Evolutionary conservation across 2,888 invertebrate species (phyloP).

Genomic region (Aquatica leii): DNA sequence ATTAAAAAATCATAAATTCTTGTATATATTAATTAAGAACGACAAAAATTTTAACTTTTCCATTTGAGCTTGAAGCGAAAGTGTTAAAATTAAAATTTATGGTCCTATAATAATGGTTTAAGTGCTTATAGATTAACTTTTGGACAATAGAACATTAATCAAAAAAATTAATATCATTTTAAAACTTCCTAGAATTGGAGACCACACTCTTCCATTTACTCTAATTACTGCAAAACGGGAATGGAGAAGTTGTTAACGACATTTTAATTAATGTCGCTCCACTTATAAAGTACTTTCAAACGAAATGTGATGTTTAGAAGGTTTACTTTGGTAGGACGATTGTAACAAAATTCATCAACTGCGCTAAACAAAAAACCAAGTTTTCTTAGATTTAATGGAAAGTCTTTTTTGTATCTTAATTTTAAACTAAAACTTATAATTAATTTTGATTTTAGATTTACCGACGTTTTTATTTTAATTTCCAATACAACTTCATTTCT

Average conservation of each 20-base stretch:
- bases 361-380: neutral
- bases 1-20: too few species aligned
- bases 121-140: conserved; percentile 18
- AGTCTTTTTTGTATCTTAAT: neutral
- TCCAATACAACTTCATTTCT: too few species aligned
- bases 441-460: too few species aligned
- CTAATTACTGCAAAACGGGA: conserved; percentile 26
- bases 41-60: too few species aligned
- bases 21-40: too few species aligned
- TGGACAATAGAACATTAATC: conserved; percentile 14
- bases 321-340: neutral
- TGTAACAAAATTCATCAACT: conserved; percentile 2
- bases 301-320: conserved; percentile 18
- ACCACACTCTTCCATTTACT: conserved; percentile 20
- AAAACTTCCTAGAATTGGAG: conserved; percentile 14
- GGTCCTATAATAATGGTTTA: conserved; percentile 2
- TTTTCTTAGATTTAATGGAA: neutral
- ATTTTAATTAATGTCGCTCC: conserved; percentile 26
- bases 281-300: conserved; percentile 21
- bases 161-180: conserved; percentile 22
- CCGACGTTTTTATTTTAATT: too few species aligned
- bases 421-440: neutral
- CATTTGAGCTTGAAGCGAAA: neutral
- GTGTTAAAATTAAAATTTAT: conserved; percentile 13
- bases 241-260: conserved; percentile 28